phyloP scores from a whole-genome alignment of 2,888 invertebrate species.

The Nezara viridula region DNA sequence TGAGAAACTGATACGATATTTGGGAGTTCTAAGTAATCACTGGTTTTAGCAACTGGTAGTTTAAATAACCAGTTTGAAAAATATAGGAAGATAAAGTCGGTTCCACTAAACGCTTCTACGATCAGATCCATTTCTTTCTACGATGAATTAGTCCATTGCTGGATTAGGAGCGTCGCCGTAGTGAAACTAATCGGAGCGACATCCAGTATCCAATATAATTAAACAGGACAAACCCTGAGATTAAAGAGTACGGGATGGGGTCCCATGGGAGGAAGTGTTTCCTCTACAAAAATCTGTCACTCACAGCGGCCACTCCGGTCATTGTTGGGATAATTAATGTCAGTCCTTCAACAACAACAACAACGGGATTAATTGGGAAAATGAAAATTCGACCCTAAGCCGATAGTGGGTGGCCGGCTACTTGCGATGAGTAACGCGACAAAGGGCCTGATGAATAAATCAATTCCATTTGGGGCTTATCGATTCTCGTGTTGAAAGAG shows the following conservation, averaged over 20 bases:
- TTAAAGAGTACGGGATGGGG: neutral
- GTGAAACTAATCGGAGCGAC: neutral
- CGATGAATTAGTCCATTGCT: neutral
- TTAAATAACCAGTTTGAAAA: neutral
- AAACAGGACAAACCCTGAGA: neutral
- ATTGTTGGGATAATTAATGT: slow-evolving; percentile 53
- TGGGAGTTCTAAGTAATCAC: too few species aligned
- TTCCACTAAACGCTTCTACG: neutral
- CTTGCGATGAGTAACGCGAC: slow-evolving; percentile 33
- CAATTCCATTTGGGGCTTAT: slow-evolving; percentile 27
- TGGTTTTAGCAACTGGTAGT: too few species aligned
- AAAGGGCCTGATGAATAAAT: slow-evolving; percentile 6
- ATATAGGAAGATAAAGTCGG: neutral
- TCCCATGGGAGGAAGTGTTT: slow-evolving; percentile 1
- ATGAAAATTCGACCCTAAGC: slow-evolving; percentile 52
- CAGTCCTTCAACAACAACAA: slow-evolving; percentile 35
- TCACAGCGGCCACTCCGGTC: slow-evolving; percentile 17
- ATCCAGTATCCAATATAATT: slow-evolving; percentile 12
- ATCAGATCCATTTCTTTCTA: neutral
- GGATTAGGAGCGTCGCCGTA: neutral
- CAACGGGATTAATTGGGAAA: slow-evolving; percentile 52
- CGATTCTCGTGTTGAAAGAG: neutral
- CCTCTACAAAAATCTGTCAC: slow-evolving; percentile 16
- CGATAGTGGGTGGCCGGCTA: neutral
- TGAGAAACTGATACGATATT: too few species aligned